Evolutionary conservation across 2,797 vertebrate genomes (phyloP).

Genomic region (Taeniopygia guttata): DNA sequence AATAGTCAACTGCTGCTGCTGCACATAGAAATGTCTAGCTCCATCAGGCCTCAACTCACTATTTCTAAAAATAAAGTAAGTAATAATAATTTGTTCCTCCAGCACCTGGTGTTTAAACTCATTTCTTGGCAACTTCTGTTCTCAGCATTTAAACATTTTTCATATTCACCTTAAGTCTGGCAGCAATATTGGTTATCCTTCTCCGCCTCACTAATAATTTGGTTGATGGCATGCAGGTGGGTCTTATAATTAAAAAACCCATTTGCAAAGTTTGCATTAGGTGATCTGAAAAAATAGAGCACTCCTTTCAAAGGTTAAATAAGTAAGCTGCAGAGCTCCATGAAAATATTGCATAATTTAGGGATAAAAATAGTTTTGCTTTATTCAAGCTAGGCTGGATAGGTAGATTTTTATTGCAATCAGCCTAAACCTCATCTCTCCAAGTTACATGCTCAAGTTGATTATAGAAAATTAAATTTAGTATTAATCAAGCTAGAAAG

Average conservation of each 20-base stretch:
- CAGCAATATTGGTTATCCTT: slow-evolving; percentile 8
- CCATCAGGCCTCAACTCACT: neutral
- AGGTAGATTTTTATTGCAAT: slow-evolving; percentile 49
- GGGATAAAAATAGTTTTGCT: slow-evolving; percentile 50
- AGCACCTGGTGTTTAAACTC: slow-evolving; percentile 21
- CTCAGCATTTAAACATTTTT: slow-evolving; percentile 33
- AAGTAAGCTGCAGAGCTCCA: slow-evolving; percentile 46
- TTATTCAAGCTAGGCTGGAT: slow-evolving; percentile 24
- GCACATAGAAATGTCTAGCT: neutral
- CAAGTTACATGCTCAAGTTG: slow-evolving; percentile 31
- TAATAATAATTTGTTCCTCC: slow-evolving; percentile 21
- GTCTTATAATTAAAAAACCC: slow-evolving; percentile 47
- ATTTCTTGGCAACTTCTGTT: slow-evolving; percentile 37
- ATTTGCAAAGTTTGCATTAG: slow-evolving; percentile 55
- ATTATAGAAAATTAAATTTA: slow-evolving; percentile 68
- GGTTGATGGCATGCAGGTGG: slow-evolving; percentile 47
- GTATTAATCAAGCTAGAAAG: slow-evolving; percentile 50
- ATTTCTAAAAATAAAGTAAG: slow-evolving; percentile 30
- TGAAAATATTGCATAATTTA: slow-evolving; percentile 64
- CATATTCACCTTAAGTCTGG: slow-evolving; percentile 13
- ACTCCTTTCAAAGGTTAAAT: slow-evolving; percentile 57
- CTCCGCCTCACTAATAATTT: slow-evolving; percentile 47
- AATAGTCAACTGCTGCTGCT: neutral
- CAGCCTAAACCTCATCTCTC: slow-evolving; percentile 49
- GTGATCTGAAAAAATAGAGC: slow-evolving; percentile 28